A percentile compares a stretch with the other conserved stretches of the same genome.
phyloP scores from a whole-genome alignment of 2,113 vertebrate genomes.

The Aythya baeri region DNA sequence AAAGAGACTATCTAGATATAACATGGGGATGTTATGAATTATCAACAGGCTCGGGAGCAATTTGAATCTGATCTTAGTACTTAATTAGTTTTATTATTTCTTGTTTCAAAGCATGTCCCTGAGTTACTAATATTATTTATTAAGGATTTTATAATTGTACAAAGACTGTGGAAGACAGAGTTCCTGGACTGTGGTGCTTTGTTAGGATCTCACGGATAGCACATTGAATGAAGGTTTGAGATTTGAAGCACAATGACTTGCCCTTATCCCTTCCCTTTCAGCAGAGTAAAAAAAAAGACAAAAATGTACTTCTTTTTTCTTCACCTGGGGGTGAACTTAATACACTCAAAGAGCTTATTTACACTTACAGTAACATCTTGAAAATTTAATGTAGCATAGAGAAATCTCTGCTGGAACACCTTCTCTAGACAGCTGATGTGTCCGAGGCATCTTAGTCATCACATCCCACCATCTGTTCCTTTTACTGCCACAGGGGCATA shows the following conservation, averaged over 20 bases:
- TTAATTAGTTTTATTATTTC: constrained; percentile 60
- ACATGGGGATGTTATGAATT: neutral
- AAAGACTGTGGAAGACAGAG: constrained; percentile 18
- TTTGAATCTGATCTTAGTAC: constrained; percentile 22
- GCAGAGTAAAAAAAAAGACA: neutral
- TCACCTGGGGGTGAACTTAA: constrained; percentile 13
- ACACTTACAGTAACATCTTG: constrained; percentile 32
- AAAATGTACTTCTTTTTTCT: neutral
- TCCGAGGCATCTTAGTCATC: neutral
- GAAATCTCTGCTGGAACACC: constrained; percentile 41
- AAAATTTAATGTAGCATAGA: constrained; percentile 28
- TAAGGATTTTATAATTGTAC: constrained; percentile 1
- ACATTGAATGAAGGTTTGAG: neutral
- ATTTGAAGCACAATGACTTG: neutral
- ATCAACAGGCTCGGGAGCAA: constrained; percentile 31
- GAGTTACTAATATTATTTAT: constrained; percentile 26
- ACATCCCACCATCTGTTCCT: constrained; percentile 17
- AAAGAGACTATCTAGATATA: neutral
- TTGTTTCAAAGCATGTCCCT: constrained; percentile 12
- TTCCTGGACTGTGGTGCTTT: neutral
- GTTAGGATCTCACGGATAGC: neutral
- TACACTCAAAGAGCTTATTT: constrained; percentile 46
- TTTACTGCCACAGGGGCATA: neutral
- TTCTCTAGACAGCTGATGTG: neutral
- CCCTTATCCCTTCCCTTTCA: neutral